phyloP scores from a whole-genome alignment of 2,888 invertebrate species.

The Caenorhabditis afra region DNA sequence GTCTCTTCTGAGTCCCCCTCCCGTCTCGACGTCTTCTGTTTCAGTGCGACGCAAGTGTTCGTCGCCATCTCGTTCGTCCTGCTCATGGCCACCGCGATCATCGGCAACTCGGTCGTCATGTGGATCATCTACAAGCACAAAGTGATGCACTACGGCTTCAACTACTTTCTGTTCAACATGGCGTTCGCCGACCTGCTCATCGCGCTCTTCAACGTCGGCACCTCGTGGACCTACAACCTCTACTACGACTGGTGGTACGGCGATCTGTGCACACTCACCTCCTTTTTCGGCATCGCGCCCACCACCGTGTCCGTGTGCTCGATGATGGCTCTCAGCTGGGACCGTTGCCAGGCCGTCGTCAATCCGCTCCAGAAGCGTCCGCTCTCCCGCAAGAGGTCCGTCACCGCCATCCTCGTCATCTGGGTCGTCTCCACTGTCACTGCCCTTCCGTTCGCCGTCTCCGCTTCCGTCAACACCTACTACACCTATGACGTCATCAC shows the following conservation, averaged over 20 bases:
- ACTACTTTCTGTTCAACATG: constrained; percentile 78
- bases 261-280: constrained; percentile 71
- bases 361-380: constrained; percentile 73
- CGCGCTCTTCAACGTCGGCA: constrained; percentile 75
- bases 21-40: constrained; percentile 22
- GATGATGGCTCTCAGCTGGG: constrained; percentile 76
- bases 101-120: constrained; percentile 76
- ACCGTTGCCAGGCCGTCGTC: constrained; percentile 73
- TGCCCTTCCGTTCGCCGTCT: constrained; percentile 68
- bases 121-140: constrained; percentile 76
- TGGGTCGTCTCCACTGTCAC: constrained; percentile 74
- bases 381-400: constrained; percentile 64
- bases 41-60: constrained; percentile 67
- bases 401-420: constrained; percentile 67
- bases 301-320: constrained; percentile 75
- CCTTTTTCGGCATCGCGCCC: constrained; percentile 76
- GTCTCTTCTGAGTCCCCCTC: not conserved
- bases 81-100: constrained; percentile 70
- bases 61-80: constrained; percentile 69
- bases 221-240: constrained; percentile 75
- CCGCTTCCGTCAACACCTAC: constrained; percentile 57
- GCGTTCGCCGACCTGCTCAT: constrained; percentile 77
- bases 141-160: constrained; percentile 77
- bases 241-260: constrained; percentile 77
- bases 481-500: constrained; percentile 44